Evolutionary conservation across 2,797 vertebrate species (phyloP), one percentile per base, ranked within the genome.

Genomic region (Myotis pilosus): DNA sequence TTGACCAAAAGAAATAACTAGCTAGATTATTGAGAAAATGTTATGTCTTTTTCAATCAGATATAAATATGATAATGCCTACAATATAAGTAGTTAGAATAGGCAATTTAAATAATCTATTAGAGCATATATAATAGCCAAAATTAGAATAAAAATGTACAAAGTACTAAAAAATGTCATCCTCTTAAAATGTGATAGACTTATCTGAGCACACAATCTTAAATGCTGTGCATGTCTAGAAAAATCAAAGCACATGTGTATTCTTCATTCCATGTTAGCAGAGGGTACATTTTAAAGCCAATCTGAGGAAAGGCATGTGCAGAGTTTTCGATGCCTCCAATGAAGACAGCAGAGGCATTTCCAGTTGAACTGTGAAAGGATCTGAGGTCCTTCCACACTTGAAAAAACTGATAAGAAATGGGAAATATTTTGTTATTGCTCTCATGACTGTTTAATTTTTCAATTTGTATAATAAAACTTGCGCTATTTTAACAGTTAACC

Each of bases 91-190:
- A 57, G 3, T 80, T 55, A 57, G 33, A 81, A 38, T 51, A 38
- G 20, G 19, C 4, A 60, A 5, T n/a, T 51, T 41, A 60, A 8
- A 3, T 17, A 78, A 79, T 53, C 0, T 78, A 22, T 38, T 75
- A 33, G 1, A 36, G 2, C 2, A 11, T 20, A 16, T 5, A 6
- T n/a, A 87, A 10, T 19, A 15, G 22, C 3, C 2, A 25, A 1
- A 33, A 23, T 11, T 8, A 15, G 68, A 86, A 76, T 66, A 38
- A 51, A 49, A 87, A 72, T 36, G 1, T 53, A 22, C 4, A 64
- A 64, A 75, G 22, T 28, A 0, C 5, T 23, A 12, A 1, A 11
- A 36, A 33, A 25, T 38, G 4, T 36, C 23, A 25, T 11, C 0
- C 1, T 28, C 22, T 49, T 44, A 47, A 62, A 68, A 60, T 53